phyloP scores from a whole-genome alignment of 1,140 invertebrate species.

The Drosophila nebulosa region DNA sequence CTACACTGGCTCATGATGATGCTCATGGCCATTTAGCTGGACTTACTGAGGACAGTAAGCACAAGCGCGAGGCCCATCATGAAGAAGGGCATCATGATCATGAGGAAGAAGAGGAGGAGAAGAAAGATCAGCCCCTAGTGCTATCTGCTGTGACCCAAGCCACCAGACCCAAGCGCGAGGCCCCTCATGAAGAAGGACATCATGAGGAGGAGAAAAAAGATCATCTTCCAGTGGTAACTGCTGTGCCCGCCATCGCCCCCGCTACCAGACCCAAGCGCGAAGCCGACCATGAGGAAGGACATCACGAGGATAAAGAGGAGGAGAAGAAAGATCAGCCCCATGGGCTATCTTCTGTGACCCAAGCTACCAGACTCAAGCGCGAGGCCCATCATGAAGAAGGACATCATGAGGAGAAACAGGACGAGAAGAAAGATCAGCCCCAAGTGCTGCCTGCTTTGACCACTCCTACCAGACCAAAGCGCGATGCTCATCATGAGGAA shows the following conservation, averaged over 20 bases:
- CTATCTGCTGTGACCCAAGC: too few relatives aligned
- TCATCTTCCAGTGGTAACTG: not conserved
- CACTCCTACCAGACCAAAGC: too few relatives aligned
- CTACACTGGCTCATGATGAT: not conserved
- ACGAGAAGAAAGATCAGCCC: not conserved
- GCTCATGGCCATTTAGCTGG: too few relatives aligned
- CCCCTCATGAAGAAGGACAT: not conserved
- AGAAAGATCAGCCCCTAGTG: not conserved
- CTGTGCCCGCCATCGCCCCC: not conserved
- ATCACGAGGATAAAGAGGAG: not conserved
- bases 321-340: not conserved
- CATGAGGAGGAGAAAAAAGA: not conserved
- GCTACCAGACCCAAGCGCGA: conserved; percentile 13
- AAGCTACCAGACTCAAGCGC: not conserved
- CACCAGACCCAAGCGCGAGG: not conserved
- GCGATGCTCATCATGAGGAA: too few relatives aligned
- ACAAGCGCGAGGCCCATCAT: conserved; percentile 1
- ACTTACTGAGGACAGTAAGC: not conserved
- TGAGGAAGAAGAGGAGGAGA: not conserved
- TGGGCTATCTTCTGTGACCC: too few relatives aligned
- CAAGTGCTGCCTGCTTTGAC: too few relatives aligned
- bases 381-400: not conserved
- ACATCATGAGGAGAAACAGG: not conserved
- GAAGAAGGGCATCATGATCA: not conserved
- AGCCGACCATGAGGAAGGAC: not conserved